These are phyloP conservation scores for Miltochrista miniata DNA, from an alignment of 2,888 invertebrate species.

Conservation along the genomic window DNA sequence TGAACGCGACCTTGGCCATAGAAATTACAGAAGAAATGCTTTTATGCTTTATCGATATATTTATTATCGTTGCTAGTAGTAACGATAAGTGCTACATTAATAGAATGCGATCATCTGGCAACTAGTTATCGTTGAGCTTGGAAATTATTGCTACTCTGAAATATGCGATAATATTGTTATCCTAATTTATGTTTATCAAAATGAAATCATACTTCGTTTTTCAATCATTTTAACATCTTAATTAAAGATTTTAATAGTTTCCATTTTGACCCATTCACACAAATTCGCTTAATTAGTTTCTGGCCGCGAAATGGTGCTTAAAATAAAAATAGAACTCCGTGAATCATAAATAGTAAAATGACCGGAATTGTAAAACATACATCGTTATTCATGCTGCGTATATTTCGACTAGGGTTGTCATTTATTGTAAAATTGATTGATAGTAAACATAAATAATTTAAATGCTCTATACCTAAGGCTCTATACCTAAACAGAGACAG, in stretches of 20 bases:
- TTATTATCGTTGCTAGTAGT: neutral
- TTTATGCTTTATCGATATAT: neutral
- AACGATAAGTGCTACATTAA: neutral
- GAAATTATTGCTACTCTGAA: neutral
- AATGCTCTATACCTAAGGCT: no score
- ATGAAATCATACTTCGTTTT: no score
- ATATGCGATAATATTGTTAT: neutral
- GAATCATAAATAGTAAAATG: constrained; percentile 3
- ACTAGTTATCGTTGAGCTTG: neutral
- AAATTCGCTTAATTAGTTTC: neutral
- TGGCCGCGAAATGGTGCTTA: constrained; percentile 3
- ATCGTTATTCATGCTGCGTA: neutral
- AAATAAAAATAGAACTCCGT: constrained; percentile 1
- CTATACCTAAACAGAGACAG: no score
- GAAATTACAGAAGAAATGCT: neutral
- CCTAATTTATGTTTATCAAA: no score
- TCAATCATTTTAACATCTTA: no score
- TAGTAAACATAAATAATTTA: no score
- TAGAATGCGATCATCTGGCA: neutral
- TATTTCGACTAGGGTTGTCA: constrained; percentile 3
- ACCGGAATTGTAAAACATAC: neutral
- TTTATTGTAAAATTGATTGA: no score
- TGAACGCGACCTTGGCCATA: neutral
- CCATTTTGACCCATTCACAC: neutral
- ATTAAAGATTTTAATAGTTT: no score